Evolutionary conservation across 2,888 invertebrate genomes (phyloP), one percentile per base, ranked within the genome.

Genomic region (Gandaritis pyraliata): DNA sequence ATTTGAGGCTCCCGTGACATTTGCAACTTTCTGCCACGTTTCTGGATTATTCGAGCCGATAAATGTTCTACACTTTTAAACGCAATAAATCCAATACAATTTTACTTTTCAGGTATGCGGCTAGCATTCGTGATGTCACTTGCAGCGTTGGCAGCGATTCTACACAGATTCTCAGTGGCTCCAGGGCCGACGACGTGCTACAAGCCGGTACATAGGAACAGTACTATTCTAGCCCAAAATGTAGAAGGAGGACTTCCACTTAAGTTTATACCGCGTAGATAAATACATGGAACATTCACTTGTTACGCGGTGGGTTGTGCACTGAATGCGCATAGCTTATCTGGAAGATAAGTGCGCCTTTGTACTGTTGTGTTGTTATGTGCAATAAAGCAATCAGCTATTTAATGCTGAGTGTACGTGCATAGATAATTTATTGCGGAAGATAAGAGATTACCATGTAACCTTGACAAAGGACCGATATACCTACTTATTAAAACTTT

Each of bases 241-340:
- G 33, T 61, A 0, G 67, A 64, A 12, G 69, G 65, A 10, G 67
- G 64, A 12, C 36, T 70, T 10, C 70, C 70, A 13, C 50, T 70
- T 7, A 59, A 23, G 7, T 63, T 70, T 33, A 63, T 50, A 48
- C 59, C 58, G n/a, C 62, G 65, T 53, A 36, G 13, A 11, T 33
- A 36, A 36, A 33, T 10, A n/a, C 33, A n/a, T 38, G 4, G n/a
- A 38, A 38, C 12, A 38, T 38, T 12, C n/a, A 38, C 12, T 12
- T 38, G 10, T 5, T 33, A 10, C 10, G 33, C 6, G 23, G 23
- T 23, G 6, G n/a, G n/a, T n/a, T n/a, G n/a, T n/a, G n/a, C n/a
- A n/a, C n/a, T n/a, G n/a, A n/a, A n/a, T n/a, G n/a, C n/a, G n/a
- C n/a, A n/a, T n/a, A n/a, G n/a, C n/a, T n/a, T n/a, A n/a, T n/a